These are phyloP conservation scores for Antennarius striatus DNA, from an alignment of 2,113 vertebrate genomes.

Conservation along the genomic window DNA sequence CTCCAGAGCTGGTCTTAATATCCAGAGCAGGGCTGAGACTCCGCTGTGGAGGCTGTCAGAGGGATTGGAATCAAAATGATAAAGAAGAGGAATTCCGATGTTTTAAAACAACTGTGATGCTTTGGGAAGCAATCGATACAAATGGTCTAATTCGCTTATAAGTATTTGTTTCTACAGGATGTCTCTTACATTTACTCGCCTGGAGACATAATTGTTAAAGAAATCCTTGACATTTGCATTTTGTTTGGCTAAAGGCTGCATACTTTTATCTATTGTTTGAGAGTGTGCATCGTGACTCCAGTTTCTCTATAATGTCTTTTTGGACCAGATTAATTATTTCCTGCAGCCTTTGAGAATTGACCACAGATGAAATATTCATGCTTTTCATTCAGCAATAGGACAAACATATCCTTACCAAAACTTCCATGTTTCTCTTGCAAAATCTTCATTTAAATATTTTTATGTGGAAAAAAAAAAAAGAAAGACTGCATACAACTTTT, in stretches of 20 bases:
- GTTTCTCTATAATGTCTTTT: constrained; percentile 38
- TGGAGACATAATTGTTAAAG: constrained; percentile 49
- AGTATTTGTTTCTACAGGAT: constrained; percentile 58
- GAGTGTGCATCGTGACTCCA: constrained; percentile 20
- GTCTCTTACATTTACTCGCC: constrained; percentile 21
- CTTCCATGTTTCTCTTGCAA: constrained; percentile 14
- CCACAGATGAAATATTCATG: constrained; percentile 10
- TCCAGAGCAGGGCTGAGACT: neutral
- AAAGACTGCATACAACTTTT: neutral
- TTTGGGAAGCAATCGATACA: constrained; percentile 46
- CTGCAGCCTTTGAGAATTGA: constrained; percentile 26
- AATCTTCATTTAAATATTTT: constrained; percentile 44
- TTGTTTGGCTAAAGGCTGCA: constrained; percentile 32
- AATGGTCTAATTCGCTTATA: constrained; percentile 47
- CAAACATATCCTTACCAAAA: constrained; percentile 4
- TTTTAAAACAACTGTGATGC: constrained; percentile 44
- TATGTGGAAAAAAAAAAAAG: constrained; percentile 41
- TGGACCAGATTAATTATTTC: constrained; percentile 39
- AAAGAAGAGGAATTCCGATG: constrained; percentile 36
- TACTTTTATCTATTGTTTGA: constrained; percentile 30
- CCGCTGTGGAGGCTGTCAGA: neutral
- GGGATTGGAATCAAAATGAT: constrained; percentile 32
- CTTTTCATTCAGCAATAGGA: constrained; percentile 37
- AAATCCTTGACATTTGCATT: constrained; percentile 45
- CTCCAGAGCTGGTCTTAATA: neutral